Base-by-base conservation (phyloP, 2,113 vertebrate species). In the Butastur rufipennis region DNA sequence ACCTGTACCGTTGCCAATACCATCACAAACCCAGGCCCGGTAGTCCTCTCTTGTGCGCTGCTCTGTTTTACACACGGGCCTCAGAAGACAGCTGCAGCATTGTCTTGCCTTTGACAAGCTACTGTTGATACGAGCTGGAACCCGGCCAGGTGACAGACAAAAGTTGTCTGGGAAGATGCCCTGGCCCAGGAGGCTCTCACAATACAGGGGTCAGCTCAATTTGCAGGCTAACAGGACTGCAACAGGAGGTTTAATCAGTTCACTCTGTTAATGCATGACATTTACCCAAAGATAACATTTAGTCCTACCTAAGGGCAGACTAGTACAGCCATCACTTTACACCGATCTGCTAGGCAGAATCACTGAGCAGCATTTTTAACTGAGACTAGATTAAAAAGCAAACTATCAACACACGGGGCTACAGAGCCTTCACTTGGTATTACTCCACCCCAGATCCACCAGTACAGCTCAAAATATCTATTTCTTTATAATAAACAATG, bases 381-480 rank as follows among this genome's bases (percentile, higher is more conserved):
- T 56, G 62, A 95, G 52, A 83, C n/a, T 75, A 68, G 67, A 66
- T 67, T 8, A 88, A 93, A 81, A 90, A 96, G 93, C 71, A 90
- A 90, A 77, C 88, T 95, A 85, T 82, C 70, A 81, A 81, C 36
- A 74, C 59, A 73, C 45, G 36, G 29, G 56, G 75, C 88, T 94
- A 81, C 68, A 86, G 73, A 83, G 66, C 74, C 90, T 94, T 93
- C 58, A 75, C 36, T 29, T 77, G 81, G 25, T 90, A 75, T 85
- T 91, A 91, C 40, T 87, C 70, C n/a, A 81, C 62, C 93, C 85
- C 58, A 66, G 70, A 85, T 79, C 93, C 70, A 93, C 70, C 81
- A 68, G 62, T 80, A 93, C 68, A 84, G 61, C 73, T 95, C 79
- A 85, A 95, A 96, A 63, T 79, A 95, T 11, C 77, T 84, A 80